Evolutionary conservation across 1,140 invertebrate genomes (phyloP), one percentile per base, ranked within the genome.

Genomic region (Drosophila auraria): DNA sequence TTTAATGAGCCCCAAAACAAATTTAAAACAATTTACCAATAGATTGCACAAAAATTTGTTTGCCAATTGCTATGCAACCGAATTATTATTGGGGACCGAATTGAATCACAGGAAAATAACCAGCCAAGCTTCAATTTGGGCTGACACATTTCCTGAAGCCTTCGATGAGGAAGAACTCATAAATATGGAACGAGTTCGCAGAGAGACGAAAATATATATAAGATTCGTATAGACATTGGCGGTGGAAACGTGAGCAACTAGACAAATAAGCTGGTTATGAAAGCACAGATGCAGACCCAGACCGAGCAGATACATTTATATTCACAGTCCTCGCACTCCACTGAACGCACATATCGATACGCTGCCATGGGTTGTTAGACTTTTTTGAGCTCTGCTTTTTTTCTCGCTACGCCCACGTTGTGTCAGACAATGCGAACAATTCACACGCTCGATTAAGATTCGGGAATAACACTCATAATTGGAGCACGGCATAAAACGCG

Each of bases 361-460:
- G 54, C 27, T 12, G 30, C 50, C 45, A 50, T 25, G 72, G n/a
- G 7, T 9, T 25, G 15, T 40, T 69, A 44, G 47, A 53, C 44
- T 68, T 51, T 38, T 11, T 40, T 14, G 5, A 30, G 38, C n/a
- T 42, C n/a, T 3, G 25, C 9, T 42, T 51, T 23, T 60, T 36
- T 42, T 36, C 42, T 33, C 2, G 6, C 5, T 15, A 59, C 15
- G 17, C 36, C 53, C 38, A 54, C 44, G 61, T 58, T 50, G 47
- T 47, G 38, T 36, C 63, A 73, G 78, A 51, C 57, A 86, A 64
- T 61, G 79, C 54, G 65, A 70, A 61, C 75, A 66, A 59, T 82
- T 86, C 73, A 78, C 74, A 82, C 82, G 73, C 78, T 86, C 83
- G 82, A 84, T 84, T 84, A 86, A 82, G 69, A 82, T 75, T 79